Conservation (phyloP, 2,888 invertebrate species). For the Argyresthia goedartella region DNA sequence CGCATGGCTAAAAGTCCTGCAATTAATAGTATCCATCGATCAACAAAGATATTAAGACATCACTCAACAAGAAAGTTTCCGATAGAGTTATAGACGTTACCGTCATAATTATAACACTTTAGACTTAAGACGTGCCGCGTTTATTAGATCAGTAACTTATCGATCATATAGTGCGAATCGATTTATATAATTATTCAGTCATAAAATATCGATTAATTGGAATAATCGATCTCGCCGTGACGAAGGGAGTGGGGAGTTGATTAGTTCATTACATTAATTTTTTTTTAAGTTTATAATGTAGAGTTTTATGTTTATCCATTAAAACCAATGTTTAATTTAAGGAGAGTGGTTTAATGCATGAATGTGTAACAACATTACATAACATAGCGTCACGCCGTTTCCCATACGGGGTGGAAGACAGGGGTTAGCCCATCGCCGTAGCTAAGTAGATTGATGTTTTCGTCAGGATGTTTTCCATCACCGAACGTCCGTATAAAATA, state of each 20-base stretch:
- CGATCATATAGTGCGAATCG: constrained; percentile 43
- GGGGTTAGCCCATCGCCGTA: no score
- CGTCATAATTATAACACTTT: constrained; percentile 34
- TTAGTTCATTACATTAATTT: constrained; percentile 11
- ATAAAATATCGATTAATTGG: constrained; percentile 48
- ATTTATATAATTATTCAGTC: constrained; percentile 42
- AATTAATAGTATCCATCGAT: background rate
- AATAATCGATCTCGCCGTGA: constrained; percentile 50
- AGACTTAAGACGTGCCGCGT: constrained; percentile 32
- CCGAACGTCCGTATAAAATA: no score
- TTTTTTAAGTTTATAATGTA: constrained; percentile 6
- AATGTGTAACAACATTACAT: no score
- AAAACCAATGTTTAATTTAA: no score
- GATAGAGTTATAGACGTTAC: constrained; percentile 48
- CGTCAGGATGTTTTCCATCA: no score
- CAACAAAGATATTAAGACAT: background rate
- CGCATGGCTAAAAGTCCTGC: no score
- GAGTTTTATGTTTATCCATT: no score
- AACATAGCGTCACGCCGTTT: no score
- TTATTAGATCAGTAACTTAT: constrained; percentile 58
- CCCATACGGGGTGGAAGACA: no score
- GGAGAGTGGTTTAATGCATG: no score
- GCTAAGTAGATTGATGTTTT: no score
- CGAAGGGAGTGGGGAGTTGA: constrained; percentile 29
- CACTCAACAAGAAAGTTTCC: constrained; percentile 18